These are phyloP conservation scores for Horisme vitalbata DNA, from an alignment of 2,888 invertebrate species.

Conservation along the genomic window DNA sequence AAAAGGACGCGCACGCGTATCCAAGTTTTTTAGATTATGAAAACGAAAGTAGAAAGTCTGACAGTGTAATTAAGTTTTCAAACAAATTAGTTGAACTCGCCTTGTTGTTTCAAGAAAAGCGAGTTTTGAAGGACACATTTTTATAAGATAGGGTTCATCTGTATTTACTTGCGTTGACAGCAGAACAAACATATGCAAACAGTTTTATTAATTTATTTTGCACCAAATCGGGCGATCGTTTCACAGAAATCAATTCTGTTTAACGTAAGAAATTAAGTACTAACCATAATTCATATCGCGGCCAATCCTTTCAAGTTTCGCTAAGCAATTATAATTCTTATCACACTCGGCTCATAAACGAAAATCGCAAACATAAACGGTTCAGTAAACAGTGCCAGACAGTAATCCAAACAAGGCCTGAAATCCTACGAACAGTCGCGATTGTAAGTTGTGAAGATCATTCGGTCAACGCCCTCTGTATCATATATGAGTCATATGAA, in stretches of 20 bases:
- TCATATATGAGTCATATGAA: conserved; percentile 64
- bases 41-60: conserved; percentile 10
- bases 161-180: no score
- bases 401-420: conserved; percentile 30
- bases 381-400: conserved; percentile 18
- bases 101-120: neutral
- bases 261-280: conserved; percentile 3
- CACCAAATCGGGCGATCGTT: no score
- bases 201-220: no score
- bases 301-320: conserved; percentile 3
- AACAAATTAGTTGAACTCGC: conserved; percentile 9
- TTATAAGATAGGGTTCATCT: no score
- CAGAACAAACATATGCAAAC: no score
- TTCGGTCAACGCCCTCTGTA: conserved; percentile 62
- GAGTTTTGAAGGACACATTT: no score
- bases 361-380: conserved; percentile 14
- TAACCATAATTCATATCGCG: conserved; percentile 2
- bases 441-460: conserved; percentile 48
- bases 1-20: conserved; percentile 11
- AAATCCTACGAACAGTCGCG: conserved; percentile 31
- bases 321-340: conserved; percentile 15
- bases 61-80: conserved; percentile 9
- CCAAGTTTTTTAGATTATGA: conserved; percentile 14
- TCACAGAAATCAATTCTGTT: no score
- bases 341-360: neutral